phyloP scores from a whole-genome alignment of 2,888 invertebrate genomes.

The Lithosia quadra region DNA sequence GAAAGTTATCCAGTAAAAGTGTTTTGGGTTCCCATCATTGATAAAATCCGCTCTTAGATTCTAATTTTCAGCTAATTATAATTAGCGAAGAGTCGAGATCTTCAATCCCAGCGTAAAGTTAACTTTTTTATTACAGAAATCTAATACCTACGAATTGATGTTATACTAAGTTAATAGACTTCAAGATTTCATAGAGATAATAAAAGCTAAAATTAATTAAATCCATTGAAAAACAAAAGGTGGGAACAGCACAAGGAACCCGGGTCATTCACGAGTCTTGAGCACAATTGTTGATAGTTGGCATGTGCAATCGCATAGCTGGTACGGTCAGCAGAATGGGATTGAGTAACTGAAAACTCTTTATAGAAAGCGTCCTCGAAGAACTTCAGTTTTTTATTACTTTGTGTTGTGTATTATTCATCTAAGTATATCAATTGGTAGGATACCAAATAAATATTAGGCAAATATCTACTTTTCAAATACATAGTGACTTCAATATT shows the following conservation, averaged over 20 bases:
- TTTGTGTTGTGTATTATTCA: not conserved
- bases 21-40: not conserved
- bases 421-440: not conserved
- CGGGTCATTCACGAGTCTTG: slow-evolving; percentile 46
- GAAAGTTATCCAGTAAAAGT: not conserved
- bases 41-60: not conserved
- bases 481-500: too few relatives aligned
- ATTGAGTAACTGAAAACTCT: slow-evolving; percentile 15
- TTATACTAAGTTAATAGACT: not conserved
- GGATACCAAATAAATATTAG: not conserved
- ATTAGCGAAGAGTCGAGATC: too few relatives aligned
- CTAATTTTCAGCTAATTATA: too few relatives aligned
- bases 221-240: slow-evolving; percentile 42
- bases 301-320: slow-evolving; percentile 54
- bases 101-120: not conserved
- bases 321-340: slow-evolving; percentile 55
- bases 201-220: slow-evolving; percentile 39
- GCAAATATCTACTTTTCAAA: not conserved
- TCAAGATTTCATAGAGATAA: not conserved
- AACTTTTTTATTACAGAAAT: not conserved
- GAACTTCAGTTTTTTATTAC: not conserved
- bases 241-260: slow-evolving; percentile 32
- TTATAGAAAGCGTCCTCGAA: not conserved
- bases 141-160: not conserved
- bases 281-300: slow-evolving; percentile 57